Base-by-base conservation (phyloP, 2,113 vertebrate species). In the Rostratula benghalensis region DNA sequence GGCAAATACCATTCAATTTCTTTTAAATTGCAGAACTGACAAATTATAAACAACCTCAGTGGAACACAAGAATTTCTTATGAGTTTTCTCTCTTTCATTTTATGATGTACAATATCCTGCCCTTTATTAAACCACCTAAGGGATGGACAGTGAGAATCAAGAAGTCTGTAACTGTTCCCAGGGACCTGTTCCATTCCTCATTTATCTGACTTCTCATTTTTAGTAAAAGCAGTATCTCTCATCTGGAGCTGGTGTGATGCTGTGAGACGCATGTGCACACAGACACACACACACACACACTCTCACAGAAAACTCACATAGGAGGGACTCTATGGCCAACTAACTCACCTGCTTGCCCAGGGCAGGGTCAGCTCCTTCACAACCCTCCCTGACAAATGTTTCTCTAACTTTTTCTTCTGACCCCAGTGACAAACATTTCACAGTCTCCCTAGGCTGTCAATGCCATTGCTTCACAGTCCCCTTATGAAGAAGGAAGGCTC, bases 101-200 rank as follows among this genome's bases (percentile, higher is more conserved):
- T 64, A 64, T 3, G 17, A 10, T 84, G 73, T 53, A 51, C 93
- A 96, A 79, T 96, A 95, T 95, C 89, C 91, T 95, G 81, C 57
- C 61, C 61, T 91, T 95, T 96, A 95, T 95, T 96, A 95, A 96
- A 94, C 39, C 65, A 84, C 81, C 48, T 30, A 9, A 78, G 61
- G 77, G 65, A 57, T 28, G 61, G 87, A 13, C 57, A 11, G 77
- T 41, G 89, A 83, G 64, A 63, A 57, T 7, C 4, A 18, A 37
- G 48, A 22, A 65, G 61, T 8, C 65, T 76, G 21, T 78, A 59
- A n/a, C 69, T 56, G 35, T 68, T 95, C 33, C 43, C 51, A 17
- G n/a, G 31, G 7, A 17, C 33, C 54, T 90, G 9, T 50, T 94
- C 28, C 41, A 57, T 25, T 85, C 28, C n/a, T 51, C 41, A 11